phyloP scores from a whole-genome alignment of 2,113 vertebrate genomes.

The Sula dactylatra region DNA sequence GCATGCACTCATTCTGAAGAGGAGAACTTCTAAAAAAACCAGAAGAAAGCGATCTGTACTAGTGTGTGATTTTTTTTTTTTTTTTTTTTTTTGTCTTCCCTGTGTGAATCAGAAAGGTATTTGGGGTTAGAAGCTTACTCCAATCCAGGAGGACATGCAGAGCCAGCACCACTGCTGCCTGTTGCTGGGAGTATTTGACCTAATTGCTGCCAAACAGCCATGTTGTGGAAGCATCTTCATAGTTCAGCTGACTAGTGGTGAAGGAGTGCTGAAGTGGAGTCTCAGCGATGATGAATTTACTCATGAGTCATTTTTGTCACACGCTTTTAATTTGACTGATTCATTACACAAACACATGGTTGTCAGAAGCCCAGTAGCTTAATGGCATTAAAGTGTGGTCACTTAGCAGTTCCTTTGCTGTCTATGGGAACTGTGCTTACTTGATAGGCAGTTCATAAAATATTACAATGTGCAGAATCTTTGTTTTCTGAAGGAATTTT shows the following conservation, averaged over 20 bases:
- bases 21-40: neutral
- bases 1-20: neutral
- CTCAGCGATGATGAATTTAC: conserved; percentile 20
- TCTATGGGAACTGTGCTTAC: neutral
- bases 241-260: conserved; percentile 6
- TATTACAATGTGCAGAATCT: neutral
- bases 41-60: neutral
- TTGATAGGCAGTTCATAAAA: conserved; percentile 15
- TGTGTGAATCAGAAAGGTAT: neutral
- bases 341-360: conserved; percentile 54
- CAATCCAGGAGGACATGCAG: neutral
- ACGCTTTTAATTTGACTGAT: conserved; percentile 63
- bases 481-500: conserved; percentile 6
- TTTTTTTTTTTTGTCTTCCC: neutral
- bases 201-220: conserved; percentile 29
- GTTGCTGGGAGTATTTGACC: neutral
- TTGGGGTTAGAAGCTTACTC: neutral
- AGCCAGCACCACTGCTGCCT: neutral
- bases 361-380: conserved; percentile 63
- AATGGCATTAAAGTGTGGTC: conserved; percentile 62
- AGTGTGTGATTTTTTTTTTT: neutral
- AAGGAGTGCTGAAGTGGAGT: conserved; percentile 43
- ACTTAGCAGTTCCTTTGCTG: conserved; percentile 57
- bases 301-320: conserved; percentile 64
- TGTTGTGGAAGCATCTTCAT: conserved; percentile 3